phyloP scores from a whole-genome alignment of 2,888 invertebrate species.

The Orthosia gracilis region DNA sequence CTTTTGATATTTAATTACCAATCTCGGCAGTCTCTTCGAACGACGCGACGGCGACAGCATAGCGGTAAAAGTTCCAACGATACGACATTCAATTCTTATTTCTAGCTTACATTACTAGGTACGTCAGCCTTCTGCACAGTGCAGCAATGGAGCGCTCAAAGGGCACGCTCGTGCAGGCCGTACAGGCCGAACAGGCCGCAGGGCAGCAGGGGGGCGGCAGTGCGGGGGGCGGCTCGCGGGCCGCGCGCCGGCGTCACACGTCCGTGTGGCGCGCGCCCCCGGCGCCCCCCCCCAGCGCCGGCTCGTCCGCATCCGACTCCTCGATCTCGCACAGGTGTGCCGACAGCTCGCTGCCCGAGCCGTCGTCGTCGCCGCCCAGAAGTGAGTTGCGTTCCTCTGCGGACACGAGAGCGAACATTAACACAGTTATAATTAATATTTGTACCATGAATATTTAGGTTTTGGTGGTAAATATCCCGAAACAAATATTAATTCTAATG shows the following conservation, averaged over 20 bases:
- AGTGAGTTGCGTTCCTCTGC: conserved; percentile 94
- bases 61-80: conserved; percentile 21
- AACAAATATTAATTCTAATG: too few relatives aligned
- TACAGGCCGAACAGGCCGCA: too few relatives aligned
- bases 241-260: conserved; percentile 85
- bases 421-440: too few relatives aligned
- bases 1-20: conserved; percentile 1
- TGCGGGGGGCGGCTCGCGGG: conserved; percentile 64
- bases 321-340: conserved; percentile 98
- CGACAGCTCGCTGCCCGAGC: conserved; percentile 96
- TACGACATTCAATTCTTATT: background rate
- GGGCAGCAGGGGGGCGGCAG: conserved; percentile 26
- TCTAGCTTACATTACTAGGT: conserved; percentile 26
- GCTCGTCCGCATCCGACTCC: conserved; percentile 95
- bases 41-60: background rate
- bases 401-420: conserved; percentile 1
- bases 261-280: conserved; percentile 75
- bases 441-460: too few relatives aligned
- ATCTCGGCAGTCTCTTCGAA: background rate
- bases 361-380: conserved; percentile 90
- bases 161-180: conserved; percentile 4
- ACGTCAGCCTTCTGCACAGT: conserved; percentile 50
- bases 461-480: too few relatives aligned
- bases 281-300: conserved; percentile 43
- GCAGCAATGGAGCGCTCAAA: background rate